These are phyloP conservation scores for Drosophila tristis DNA, from an alignment of 1,140 invertebrate genomes.

Conservation along the genomic window DNA sequence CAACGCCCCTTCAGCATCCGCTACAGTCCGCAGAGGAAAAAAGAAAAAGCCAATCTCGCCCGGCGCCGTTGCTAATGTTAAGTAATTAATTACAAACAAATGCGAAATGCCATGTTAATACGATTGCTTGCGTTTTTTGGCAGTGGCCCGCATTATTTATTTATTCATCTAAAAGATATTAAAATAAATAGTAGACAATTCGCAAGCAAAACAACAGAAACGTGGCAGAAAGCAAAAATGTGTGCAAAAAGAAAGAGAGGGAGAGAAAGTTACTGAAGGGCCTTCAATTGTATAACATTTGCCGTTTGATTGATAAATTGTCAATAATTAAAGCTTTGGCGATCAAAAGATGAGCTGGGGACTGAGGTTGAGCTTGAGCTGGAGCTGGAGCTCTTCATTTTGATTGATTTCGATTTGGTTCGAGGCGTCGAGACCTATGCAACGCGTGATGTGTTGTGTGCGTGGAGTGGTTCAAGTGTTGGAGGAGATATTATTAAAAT, in stretches of 20 bases:
- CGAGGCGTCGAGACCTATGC: conserved; percentile 31
- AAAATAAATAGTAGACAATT: conserved; percentile 52
- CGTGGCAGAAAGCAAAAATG: background rate
- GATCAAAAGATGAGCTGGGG: conserved; percentile 46
- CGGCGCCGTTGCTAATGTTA: conserved; percentile 55
- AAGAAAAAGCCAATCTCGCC: conserved; percentile 26
- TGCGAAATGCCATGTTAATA: conserved; percentile 37
- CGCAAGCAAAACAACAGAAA: conserved; percentile 26
- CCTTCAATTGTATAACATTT: conserved; percentile 64
- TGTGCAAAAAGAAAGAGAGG: conserved; percentile 11
- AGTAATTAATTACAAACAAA: conserved; percentile 57
- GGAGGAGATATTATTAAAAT: conserved; percentile 15
- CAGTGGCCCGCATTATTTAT: conserved; percentile 43
- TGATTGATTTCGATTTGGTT: conserved; percentile 57
- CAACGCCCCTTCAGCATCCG: background rate
- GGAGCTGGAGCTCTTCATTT: conserved; percentile 31
- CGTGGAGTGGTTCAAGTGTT: background rate
- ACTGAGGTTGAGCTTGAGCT: conserved; percentile 32
- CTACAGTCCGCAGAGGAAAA: background rate
- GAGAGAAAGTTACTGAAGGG: conserved; percentile 51
- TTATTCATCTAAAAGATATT: conserved; percentile 55
- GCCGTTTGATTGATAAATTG: conserved; percentile 64
- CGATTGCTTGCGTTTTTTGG: conserved; percentile 14
- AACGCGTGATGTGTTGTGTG: conserved; percentile 15
- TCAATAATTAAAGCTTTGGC: conserved; percentile 55